Evolutionary conservation across 2,797 vertebrate species (phyloP), one percentile per base, ranked within the genome.

Genomic region (Coreius guichenoti): DNA sequence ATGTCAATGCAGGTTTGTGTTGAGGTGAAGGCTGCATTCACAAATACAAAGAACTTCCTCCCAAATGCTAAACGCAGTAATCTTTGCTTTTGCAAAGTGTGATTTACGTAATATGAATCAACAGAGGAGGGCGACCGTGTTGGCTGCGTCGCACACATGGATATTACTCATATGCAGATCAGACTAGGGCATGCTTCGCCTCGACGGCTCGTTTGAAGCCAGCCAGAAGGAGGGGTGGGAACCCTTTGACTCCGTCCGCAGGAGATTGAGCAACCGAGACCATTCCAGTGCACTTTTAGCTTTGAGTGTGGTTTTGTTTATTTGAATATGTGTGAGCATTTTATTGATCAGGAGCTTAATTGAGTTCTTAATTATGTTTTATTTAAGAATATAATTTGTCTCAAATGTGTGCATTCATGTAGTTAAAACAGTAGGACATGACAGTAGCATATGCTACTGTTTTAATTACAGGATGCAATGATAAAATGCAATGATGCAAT

Each of bases 1-100:
- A 95, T 95, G 85, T 80, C 87, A 85, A 92, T 92, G 93, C 91
- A 88, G 89, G 89, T 88, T 63, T 89, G 91, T 92, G 92, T 89
- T 87, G 84, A 77, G 86, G 86, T 90, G 39, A 92, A 94, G 89
- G 88, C 45, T 78, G 72, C 43, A 36, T 80, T 26, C 56, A 58
- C 70, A 80, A 70, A 70, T 54, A 84, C 54, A 89, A 82, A 86
- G 75, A 79, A 58, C 69, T 87, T 88, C 68, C 83, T 85, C 31
- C 45, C 8, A 74, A 79, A 70, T 85, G 61, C 45, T 83, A 54
- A 83, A 73, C n/a, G n/a, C 23, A 1, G 36, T 51, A 49, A 79
- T 67, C 23, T 73, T 33, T 79, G 14, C 23, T 43, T 16, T 79
- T 78, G 61, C 70, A 69, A 80, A 11, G 54, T 79, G 39, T 72